Evolutionary conservation across 2,113 vertebrate genomes (phyloP).

Genomic region (Dicentrarchus labrax): DNA sequence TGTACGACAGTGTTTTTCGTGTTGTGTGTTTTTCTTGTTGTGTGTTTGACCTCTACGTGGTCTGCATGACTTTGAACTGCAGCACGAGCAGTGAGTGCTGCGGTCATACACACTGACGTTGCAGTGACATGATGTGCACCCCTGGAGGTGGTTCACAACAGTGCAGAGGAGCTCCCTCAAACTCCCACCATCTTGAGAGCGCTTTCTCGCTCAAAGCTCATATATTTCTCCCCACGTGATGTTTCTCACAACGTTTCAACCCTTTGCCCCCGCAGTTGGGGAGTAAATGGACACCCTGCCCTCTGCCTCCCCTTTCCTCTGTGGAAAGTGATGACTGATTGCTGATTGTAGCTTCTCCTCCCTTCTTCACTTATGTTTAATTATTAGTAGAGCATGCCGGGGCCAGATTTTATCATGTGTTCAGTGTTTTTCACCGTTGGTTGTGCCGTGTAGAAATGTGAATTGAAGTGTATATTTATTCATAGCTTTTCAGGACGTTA

Average conservation of each 20-base stretch:
- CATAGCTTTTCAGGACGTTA: constrained; percentile 21
- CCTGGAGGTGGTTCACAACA: constrained; percentile 30
- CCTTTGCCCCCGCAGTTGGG: constrained; percentile 19
- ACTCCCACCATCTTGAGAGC: constrained; percentile 3
- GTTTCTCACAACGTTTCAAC: constrained; percentile 48
- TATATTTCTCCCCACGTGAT: constrained; percentile 51
- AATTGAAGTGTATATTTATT: constrained; percentile 35
- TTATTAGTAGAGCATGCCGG: constrained; percentile 44
- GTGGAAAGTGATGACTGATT: constrained; percentile 59
- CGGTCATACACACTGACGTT: not conserved
- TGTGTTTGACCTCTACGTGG: constrained; percentile 16
- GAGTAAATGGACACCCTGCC: constrained; percentile 58
- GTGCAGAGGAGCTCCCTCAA: not conserved
- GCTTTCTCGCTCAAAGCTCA: constrained; percentile 25
- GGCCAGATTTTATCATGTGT: constrained; percentile 21
- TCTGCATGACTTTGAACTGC: constrained; percentile 33
- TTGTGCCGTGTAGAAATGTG: not conserved
- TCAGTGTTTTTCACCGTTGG: not conserved
- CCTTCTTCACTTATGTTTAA: constrained; percentile 48
- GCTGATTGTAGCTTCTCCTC: constrained; percentile 46
- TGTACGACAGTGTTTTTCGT: not conserved
- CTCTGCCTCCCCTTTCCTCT: constrained; percentile 23
- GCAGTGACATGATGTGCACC: constrained; percentile 17
- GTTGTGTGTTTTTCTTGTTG: constrained; percentile 10
- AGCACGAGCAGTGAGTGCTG: not conserved